Evolutionary conservation across 2,797 vertebrate genomes (phyloP), one percentile per base, ranked within the genome.

Genomic region (Acrossocheilus wenchowensis): DNA sequence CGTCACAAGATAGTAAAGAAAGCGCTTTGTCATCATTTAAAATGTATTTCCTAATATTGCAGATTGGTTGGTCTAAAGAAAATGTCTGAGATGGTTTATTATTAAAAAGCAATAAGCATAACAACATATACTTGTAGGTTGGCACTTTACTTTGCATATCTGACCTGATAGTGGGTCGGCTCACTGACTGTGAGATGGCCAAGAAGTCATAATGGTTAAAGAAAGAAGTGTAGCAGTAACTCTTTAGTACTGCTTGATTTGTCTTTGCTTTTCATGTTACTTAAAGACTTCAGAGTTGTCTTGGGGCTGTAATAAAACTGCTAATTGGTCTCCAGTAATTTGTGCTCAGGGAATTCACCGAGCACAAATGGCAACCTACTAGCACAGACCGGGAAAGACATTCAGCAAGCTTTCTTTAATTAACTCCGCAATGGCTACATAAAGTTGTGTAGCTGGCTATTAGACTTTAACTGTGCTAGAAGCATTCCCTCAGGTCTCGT

Each of bases 11-110:
- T 50, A 19, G 17, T 6, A 52, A 52, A 52, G n/a, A 62, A 62
- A 60, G 57, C 4, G 62, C 12, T 52, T 52, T 82, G 48, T 26
- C 45, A n/a, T 71, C 6, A 39, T 52, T 26, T 21, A 5, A 72
- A 17, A 54, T 14, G 2, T 52, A 7, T 54, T 72, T 72, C 23
- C 26, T 72, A 23, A 72, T 21, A 30, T 73, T n/a, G 39, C 26
- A 36, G 5, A 50, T 74, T 6, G 5, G 5, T 82, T 10, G 9
- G 10, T n/a, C 17, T 15, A 45, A 39, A 62, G 5, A 78, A 64
- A 36, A 45, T 45, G 74, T 48, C 60, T 19, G 23, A 72, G 17
- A 66, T 66, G 52, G 54, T 71, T 79, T 54, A 83, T 79, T 36
- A 41, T 79, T 62, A n/a, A 54, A 69, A 57, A 34, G 68, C 17